A percentile compares a stretch with the other conserved stretches of the same genome.
phyloP scores from a whole-genome alignment of 2,797 vertebrate genomes.

The Molossus molossus region DNA sequence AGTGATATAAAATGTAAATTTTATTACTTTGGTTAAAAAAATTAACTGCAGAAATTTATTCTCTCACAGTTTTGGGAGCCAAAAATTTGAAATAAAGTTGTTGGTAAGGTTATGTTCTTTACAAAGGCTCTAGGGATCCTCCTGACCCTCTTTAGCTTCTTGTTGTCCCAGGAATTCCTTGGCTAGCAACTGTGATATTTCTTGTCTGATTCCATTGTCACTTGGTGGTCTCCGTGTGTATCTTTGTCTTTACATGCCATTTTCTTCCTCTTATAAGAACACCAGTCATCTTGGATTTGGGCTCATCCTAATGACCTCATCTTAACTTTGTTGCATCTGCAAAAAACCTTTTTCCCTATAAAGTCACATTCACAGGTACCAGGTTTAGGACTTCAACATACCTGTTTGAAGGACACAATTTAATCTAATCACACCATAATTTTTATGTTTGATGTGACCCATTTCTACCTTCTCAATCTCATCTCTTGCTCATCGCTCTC shows the following conservation, averaged over 20 bases:
- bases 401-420: not conserved
- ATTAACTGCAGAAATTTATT: not conserved
- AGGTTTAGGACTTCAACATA: not conserved
- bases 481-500: not conserved
- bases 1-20: not conserved
- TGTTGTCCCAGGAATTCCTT: not conserved
- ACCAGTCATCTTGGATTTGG: not conserved
- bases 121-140: not conserved
- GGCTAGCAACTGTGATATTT: not conserved
- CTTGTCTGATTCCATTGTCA: not conserved
- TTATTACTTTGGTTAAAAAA: not conserved
- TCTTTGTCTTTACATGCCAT: not conserved
- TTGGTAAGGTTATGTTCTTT: not conserved
- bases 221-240: not conserved
- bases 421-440: not conserved
- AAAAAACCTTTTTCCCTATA: not conserved
- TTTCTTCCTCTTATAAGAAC: slow-evolving; percentile 22
- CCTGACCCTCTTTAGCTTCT: not conserved
- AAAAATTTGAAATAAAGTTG: not conserved
- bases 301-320: not conserved
- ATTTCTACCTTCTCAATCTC: not conserved
- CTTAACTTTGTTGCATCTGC: not conserved
- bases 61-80: not conserved
- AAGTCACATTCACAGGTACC: not conserved
- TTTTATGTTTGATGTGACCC: not conserved